Percentiles rank a stretch among this genome's conserved stretches.
phyloP scores from a whole-genome alignment of 2,113 vertebrate genomes.

The Megaptera novaeangliae region DNA sequence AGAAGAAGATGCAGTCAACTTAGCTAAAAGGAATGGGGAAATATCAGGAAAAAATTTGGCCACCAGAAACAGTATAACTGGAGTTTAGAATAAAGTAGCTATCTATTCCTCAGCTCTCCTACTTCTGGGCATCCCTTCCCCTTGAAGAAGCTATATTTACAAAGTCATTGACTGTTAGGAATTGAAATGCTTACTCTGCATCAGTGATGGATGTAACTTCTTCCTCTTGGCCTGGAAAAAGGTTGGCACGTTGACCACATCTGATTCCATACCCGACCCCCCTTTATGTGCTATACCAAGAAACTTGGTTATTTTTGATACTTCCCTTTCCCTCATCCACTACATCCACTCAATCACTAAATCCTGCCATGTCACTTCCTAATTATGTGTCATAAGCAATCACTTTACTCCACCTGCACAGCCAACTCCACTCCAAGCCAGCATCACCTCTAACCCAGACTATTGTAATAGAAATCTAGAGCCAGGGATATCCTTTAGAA shows the following conservation, averaged over 20 bases:
- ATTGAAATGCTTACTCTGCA: background rate
- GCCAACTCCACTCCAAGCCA: background rate
- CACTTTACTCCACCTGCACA: background rate
- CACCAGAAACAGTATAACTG: background rate
- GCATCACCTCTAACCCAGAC: background rate
- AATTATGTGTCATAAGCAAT: background rate
- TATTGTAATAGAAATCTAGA: background rate
- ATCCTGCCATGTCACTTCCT: background rate
- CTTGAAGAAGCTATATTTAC: background rate
- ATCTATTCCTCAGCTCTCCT: background rate
- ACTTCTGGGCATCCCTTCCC: background rate
- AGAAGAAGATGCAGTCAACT: background rate
- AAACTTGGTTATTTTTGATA: background rate
- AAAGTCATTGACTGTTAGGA: background rate
- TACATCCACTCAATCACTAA: background rate
- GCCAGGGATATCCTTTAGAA: background rate
- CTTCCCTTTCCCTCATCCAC: background rate
- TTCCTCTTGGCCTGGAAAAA: background rate
- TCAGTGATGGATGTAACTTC: background rate
- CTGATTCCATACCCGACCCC: background rate
- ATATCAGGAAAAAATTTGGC: background rate
- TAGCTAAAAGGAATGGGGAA: background rate
- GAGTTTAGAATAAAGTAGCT: background rate
- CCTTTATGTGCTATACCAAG: background rate
- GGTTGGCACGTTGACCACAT: background rate